Percentiles rank a stretch among this genome's conserved stretches.
Evolutionary conservation across 2,888 invertebrate genomes (phyloP).

Genomic region (Lordiphosa andalusiaca): DNA sequence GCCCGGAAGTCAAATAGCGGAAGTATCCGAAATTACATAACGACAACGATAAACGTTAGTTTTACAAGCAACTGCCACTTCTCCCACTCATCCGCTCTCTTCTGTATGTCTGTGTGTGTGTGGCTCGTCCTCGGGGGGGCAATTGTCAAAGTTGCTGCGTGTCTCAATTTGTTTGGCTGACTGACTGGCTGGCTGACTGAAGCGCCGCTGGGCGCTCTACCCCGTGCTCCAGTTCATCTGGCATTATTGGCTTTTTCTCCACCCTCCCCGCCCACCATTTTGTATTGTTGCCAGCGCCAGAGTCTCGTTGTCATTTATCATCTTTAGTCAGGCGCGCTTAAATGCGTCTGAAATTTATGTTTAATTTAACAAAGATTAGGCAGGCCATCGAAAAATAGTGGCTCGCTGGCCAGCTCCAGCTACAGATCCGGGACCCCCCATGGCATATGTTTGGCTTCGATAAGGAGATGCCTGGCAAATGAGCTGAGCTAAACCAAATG

Average conservation of each 20-base stretch:
- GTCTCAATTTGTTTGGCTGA: constrained; percentile 38
- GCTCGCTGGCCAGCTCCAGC: background rate
- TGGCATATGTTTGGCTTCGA: constrained; percentile 12
- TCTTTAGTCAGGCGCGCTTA: constrained; percentile 50
- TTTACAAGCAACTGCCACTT: constrained; percentile 43
- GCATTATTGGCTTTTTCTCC: no score
- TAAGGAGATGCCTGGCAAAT: constrained; percentile 1
- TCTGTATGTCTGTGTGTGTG: background rate
- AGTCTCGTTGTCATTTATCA: constrained; percentile 56
- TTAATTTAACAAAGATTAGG: constrained; percentile 45
- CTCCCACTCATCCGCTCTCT: no score
- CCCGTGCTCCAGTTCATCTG: no score
- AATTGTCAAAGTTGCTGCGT: constrained; percentile 13
- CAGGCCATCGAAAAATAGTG: background rate
- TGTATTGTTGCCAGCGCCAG: constrained; percentile 13
- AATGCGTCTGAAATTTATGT: constrained; percentile 51
- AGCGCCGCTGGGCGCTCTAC: background rate
- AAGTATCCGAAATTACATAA: constrained; percentile 52
- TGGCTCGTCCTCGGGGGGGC: background rate
- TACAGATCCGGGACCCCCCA: background rate
- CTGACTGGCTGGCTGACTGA: constrained; percentile 20
- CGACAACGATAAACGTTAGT: constrained; percentile 58
- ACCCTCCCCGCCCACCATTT: background rate
- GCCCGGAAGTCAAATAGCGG: constrained; percentile 7
- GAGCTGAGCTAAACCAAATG: constrained; percentile 5